Evolutionary conservation across 2,888 invertebrate species (phyloP).

Genomic region (Orthosia gothica): DNA sequence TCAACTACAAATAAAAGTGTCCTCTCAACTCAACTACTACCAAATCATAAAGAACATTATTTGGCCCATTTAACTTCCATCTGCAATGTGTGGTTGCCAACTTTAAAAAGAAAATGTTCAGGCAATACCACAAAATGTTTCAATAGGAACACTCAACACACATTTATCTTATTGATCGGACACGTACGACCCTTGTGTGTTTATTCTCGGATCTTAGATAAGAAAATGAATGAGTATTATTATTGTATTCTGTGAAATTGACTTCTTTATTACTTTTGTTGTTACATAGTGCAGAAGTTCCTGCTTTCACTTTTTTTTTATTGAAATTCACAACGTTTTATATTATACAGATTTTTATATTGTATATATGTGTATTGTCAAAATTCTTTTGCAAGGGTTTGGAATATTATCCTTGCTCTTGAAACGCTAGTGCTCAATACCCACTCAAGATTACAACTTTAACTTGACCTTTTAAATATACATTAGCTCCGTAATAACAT

Average conservation of each 20-base stretch:
- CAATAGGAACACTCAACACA: conserved; percentile 39
- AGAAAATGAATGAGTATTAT: conserved; percentile 8
- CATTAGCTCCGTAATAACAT: neutral
- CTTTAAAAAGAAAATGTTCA: conserved; percentile 42
- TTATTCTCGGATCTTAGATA: conserved; percentile 34
- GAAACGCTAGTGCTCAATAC: neutral
- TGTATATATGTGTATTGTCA: neutral
- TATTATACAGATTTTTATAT: neutral
- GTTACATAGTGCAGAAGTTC: neutral
- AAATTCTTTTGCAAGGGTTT: neutral
- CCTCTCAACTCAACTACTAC: conserved; percentile 8
- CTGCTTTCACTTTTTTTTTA: neutral
- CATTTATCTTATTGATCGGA: conserved; percentile 44
- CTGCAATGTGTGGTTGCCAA: conserved; percentile 45
- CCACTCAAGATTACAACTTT: conserved; percentile 9
- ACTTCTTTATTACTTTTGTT: conserved; percentile 19
- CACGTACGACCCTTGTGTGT: conserved; percentile 15
- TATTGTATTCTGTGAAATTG: neutral
- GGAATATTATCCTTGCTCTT: too few species aligned
- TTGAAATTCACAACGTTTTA: neutral
- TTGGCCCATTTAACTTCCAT: conserved; percentile 45
- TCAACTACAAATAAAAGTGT: conserved; percentile 14
- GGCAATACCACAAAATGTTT: conserved; percentile 33
- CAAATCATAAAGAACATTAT: conserved; percentile 47
- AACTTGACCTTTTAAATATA: neutral